Evolutionary conservation across 2,113 vertebrate species (phyloP).

Genomic region (Ptychochromis oligacanthus): DNA sequence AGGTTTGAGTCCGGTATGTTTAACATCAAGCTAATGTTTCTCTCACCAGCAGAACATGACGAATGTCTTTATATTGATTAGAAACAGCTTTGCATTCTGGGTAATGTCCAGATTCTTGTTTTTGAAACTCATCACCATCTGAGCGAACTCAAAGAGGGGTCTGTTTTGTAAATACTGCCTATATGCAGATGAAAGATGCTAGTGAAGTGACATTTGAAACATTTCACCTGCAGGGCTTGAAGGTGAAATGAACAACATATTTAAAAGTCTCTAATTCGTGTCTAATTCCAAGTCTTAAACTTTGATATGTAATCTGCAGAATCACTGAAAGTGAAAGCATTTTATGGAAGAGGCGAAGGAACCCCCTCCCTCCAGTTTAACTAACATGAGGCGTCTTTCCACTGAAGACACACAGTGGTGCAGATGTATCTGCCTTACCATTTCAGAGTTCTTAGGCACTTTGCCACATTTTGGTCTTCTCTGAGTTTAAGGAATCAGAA

Average conservation of each 20-base stretch:
- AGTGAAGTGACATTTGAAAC: not conserved
- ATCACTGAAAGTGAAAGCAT: not conserved
- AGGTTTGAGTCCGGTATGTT: not conserved
- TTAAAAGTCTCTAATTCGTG: not conserved
- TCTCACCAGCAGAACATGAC: slow-evolving; percentile 74
- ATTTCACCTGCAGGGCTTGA: slow-evolving; percentile 2
- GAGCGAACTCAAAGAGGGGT: not conserved
- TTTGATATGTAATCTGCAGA: not conserved
- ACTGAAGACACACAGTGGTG: not conserved
- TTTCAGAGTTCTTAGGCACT: not conserved
- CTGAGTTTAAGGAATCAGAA: not conserved
- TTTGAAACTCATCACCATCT: slow-evolving; percentile 4
- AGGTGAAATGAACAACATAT: not conserved
- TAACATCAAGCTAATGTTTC: slow-evolving; percentile 36
- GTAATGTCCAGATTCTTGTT: slow-evolving; percentile 10
- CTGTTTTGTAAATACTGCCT: not conserved
- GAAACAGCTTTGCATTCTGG: slow-evolving; percentile 46
- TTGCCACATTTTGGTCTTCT: not conserved
- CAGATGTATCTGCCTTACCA: not conserved
- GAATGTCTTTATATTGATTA: slow-evolving; percentile 60
- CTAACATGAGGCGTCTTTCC: not conserved
- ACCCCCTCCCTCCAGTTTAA: not conserved
- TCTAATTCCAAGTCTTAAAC: not conserved
- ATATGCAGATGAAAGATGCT: not conserved
- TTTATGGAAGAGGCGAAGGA: not conserved